Conservation (phyloP, 2,888 invertebrate species). For the Dicranocentrus wangi region DNA sequence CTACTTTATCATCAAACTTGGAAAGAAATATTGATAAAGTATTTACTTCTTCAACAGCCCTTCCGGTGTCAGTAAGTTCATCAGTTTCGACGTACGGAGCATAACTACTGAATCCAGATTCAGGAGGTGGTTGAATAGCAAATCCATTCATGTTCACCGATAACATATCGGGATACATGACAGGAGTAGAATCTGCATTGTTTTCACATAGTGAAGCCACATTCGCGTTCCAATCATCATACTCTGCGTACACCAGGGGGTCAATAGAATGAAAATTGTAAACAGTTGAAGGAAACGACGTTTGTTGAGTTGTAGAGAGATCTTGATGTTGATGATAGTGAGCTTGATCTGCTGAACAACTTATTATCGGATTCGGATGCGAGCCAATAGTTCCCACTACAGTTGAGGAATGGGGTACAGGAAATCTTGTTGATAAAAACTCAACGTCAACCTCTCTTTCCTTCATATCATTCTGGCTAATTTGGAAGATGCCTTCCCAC, state of each 20-base stretch:
- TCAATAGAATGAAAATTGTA: constrained; percentile 55
- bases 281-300: constrained; percentile 56
- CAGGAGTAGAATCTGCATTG: constrained; percentile 45
- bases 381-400: constrained; percentile 64
- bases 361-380: constrained; percentile 61
- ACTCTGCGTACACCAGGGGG: constrained; percentile 47
- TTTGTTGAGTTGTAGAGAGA: constrained; percentile 52
- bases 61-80: neutral
- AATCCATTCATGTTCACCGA: constrained; percentile 33
- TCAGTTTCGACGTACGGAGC: constrained; percentile 33
- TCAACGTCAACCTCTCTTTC: constrained; percentile 46
- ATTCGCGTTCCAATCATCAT: constrained; percentile 59
- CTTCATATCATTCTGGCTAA: constrained; percentile 41
- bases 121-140: constrained; percentile 26
- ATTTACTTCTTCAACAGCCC: constrained; percentile 69
- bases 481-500: constrained; percentile 34
- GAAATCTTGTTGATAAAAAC: constrained; percentile 56
- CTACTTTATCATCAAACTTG: constrained; percentile 72
- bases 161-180: constrained; percentile 37
- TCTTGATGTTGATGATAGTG: constrained; percentile 62
- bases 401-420: constrained; percentile 49
- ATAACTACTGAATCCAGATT: constrained; percentile 32
- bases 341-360: constrained; percentile 52
- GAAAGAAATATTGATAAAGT: constrained; percentile 71
- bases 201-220: constrained; percentile 56